Evolutionary conservation across 2,888 invertebrate genomes (phyloP).

Genomic region (Mylabris sibirica): DNA sequence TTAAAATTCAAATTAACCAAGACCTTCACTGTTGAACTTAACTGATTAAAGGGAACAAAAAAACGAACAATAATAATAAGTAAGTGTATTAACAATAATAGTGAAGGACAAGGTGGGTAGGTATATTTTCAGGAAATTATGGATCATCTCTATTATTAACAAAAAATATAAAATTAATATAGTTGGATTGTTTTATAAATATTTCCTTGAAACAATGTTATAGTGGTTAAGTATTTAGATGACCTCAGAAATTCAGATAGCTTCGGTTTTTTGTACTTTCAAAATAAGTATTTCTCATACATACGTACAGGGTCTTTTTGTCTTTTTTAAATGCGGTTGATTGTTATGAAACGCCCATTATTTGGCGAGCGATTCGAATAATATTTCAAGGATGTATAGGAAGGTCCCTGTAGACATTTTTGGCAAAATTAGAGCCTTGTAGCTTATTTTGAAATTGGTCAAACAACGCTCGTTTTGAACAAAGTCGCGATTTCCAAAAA

Average conservation of each 20-base stretch:
- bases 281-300: neutral
- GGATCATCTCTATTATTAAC: neutral
- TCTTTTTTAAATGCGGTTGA: too few species aligned
- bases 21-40: slow-evolving; percentile 12
- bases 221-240: neutral
- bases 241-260: neutral
- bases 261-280: neutral
- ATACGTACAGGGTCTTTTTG: too few species aligned
- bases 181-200: neutral
- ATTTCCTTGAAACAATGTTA: neutral
- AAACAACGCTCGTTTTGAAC: too few species aligned
- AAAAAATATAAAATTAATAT: neutral
- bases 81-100: neutral
- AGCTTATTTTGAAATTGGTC: too few species aligned
- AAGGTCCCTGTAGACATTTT: too few species aligned
- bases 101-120: slow-evolving; percentile 6
- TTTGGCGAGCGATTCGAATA: too few species aligned
- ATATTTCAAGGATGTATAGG: too few species aligned
- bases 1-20: slow-evolving; percentile 1
- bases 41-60: neutral
- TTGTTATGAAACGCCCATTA: too few species aligned
- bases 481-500: too few species aligned
- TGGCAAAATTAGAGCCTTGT: too few species aligned
- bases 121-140: neutral
- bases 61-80: neutral